Conservation (phyloP, 2,888 invertebrate genomes). For the Alloplasta piceator region DNA sequence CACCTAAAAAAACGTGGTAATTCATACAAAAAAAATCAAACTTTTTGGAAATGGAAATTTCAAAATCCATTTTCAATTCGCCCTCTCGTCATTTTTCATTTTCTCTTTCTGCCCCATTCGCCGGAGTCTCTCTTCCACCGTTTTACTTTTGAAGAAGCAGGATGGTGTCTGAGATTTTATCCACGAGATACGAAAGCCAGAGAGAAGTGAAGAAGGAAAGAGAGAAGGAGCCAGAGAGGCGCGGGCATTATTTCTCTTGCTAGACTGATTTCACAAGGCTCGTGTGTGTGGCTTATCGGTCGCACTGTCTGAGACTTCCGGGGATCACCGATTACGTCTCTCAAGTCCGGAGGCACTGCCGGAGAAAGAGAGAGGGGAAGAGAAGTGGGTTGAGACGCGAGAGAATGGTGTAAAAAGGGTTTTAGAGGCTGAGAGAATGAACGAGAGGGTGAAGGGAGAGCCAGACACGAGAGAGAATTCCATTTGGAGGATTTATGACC, state of each 20-base stretch:
- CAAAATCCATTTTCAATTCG: too few relatives aligned
- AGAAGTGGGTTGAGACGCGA: not conserved
- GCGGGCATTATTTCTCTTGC: conserved; percentile 44
- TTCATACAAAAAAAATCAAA: too few relatives aligned
- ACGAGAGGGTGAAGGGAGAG: conserved; percentile 35
- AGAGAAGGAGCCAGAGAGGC: conserved; percentile 38
- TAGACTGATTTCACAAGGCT: conserved; percentile 42
- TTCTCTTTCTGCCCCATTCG: conserved; percentile 7
- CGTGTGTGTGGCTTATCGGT: conserved; percentile 62
- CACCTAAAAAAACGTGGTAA: too few relatives aligned
- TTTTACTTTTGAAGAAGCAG: conserved; percentile 51
- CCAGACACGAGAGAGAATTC: conserved; percentile 67
- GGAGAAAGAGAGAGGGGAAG: conserved; percentile 31
- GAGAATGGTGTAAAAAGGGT: conserved; percentile 4
- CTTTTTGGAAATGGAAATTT: too few relatives aligned
- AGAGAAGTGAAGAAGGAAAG: conserved; percentile 17
- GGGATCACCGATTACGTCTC: conserved; percentile 73
- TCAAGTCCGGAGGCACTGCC: conserved; percentile 23
- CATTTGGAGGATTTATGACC: conserved; percentile 77
- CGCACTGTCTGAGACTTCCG: conserved; percentile 69
- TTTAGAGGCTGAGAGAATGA: conserved; percentile 25
- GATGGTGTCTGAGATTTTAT: conserved; percentile 43
- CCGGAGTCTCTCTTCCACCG: conserved; percentile 37
- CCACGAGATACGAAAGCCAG: conserved; percentile 14
- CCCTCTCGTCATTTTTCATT: not conserved